A percentile compares a stretch with the other conserved stretches of the same genome.
phyloP scores from a whole-genome alignment of 2,888 invertebrate genomes.

The Lamproptera curius region DNA sequence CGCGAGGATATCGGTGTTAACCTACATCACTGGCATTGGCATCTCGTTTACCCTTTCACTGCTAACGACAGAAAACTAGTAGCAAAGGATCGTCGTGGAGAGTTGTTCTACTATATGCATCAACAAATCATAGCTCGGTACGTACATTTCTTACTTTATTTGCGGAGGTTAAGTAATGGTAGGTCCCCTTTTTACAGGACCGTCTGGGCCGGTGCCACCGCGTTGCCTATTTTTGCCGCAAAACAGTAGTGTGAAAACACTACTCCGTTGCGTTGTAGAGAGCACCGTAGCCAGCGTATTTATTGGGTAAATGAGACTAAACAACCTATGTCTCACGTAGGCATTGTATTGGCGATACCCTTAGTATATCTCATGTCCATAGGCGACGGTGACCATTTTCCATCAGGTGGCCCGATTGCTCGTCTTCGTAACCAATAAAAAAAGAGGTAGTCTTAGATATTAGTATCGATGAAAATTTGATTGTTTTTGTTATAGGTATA shows the following conservation, averaged over 20 bases:
- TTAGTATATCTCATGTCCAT: neutral
- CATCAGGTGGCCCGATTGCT: too few species aligned
- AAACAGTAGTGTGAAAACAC: too few species aligned
- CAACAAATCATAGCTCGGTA: constrained; percentile 71
- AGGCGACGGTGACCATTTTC: too few species aligned
- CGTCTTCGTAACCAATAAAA: neutral
- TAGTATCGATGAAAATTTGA: neutral
- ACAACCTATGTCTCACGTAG: too few species aligned
- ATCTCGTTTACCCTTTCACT: constrained; percentile 86
- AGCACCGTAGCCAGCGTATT: too few species aligned
- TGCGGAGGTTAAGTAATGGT: neutral
- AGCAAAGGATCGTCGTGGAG: constrained; percentile 86
- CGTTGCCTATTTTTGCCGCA: too few species aligned
- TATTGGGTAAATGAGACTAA: too few species aligned
- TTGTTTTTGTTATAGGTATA: constrained; percentile 73
- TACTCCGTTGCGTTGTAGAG: too few species aligned
- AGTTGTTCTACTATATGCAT: constrained; percentile 90
- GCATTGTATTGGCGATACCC: neutral
- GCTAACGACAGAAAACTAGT: constrained; percentile 78
- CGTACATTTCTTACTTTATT: too few species aligned
- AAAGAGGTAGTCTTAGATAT: neutral
- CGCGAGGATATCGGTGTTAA: constrained; percentile 90
- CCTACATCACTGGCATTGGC: constrained; percentile 91
- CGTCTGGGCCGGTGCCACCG: too few species aligned
- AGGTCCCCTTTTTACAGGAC: too few species aligned